phyloP scores from a whole-genome alignment of 2,888 invertebrate genomes.

The Sinhomidia bicolor region DNA sequence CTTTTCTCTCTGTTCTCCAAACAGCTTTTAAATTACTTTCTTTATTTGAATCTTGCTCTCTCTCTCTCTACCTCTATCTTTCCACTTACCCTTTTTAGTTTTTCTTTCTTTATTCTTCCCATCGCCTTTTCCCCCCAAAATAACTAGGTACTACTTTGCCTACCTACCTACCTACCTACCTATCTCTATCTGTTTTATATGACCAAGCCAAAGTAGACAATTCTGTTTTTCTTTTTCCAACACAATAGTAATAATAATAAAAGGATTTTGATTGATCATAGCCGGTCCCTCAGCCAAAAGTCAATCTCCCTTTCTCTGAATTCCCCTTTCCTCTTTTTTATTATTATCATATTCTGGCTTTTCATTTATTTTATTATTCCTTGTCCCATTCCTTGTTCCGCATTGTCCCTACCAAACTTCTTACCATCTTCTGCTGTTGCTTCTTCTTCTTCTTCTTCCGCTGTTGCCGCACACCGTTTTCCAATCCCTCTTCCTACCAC shows the following conservation, averaged over 20 bases:
- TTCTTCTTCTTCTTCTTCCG: not conserved
- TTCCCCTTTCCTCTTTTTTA: not conserved
- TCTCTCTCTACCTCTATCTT: not conserved
- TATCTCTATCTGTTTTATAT: no score
- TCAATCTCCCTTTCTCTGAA: slow-evolving; percentile 50
- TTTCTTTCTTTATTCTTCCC: not conserved
- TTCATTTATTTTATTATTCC: slow-evolving; percentile 14
- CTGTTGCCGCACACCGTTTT: not conserved
- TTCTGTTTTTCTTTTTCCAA: not conserved
- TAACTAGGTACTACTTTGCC: no score
- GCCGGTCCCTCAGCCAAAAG: slow-evolving; percentile 77
- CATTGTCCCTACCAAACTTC: slow-evolving; percentile 6
- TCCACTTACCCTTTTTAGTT: not conserved
- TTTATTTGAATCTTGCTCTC: not conserved
- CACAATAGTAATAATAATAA: slow-evolving; percentile 76
- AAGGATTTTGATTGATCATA: slow-evolving; percentile 79
- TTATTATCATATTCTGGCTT: not conserved
- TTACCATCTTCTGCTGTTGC: not conserved
- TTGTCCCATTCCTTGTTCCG: slow-evolving; percentile 33
- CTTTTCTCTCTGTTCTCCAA: no score
- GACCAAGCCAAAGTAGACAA: no score
- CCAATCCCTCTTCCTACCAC: not conserved
- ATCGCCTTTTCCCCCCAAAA: not conserved
- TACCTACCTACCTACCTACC: no score
- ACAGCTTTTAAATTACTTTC: no score